Base-by-base conservation (phyloP, 2,888 invertebrate genomes). In the Tanypteryx hageni region DNA sequence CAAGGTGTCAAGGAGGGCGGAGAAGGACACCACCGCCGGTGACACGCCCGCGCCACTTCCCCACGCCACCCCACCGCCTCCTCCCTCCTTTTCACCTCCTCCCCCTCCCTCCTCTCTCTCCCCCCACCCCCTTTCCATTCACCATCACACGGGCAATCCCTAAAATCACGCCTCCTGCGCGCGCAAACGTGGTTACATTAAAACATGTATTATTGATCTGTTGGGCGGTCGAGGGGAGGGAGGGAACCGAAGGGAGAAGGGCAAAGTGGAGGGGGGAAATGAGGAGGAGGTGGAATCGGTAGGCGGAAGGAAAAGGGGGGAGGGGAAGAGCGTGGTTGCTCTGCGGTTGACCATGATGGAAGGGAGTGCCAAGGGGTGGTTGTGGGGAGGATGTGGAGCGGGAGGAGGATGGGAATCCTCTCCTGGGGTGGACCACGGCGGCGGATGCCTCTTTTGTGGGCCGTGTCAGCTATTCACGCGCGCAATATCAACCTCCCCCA, bases 121-220 rank as follows among this genome's bases (percentile, higher is more conserved):
- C 8, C 81, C 27, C 81, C 8, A n/a, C 27, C 22, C 9, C 81
- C 7, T 31, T 0, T 22, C n/a, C 11, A 18, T 11, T 76, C 44
- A n/a, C 56, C 85, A 14, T 58, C 85, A 27, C 85, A 85, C 85
- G 85, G 85, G 58, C 57, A n/a, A 57, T 58, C 61, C 86, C 86
- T 59, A 86, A 85, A 86, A 86, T 86, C 86, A 86, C 86, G 86
- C 31, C 86, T 31, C 44, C 31, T 86, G 86, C 86, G 86, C 86
- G 86, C 86, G 86, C 86, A 86, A 86, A 86, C 86, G 61, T 61
- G 86, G 86, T 61, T 86, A 86, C 86, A 86, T 86, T 86, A 86
- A 86, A 86, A 86, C 86, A 86, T 86, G 86, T 86, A 86, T 86
- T 86, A 86, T 86, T 86, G 86, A 86, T 86, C 86, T 86, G 86